A percentile compares a stretch with the other conserved stretches of the same genome.
Evolutionary conservation across 1,140 invertebrate species (phyloP).

Genomic region (Mylabris phalerata): DNA sequence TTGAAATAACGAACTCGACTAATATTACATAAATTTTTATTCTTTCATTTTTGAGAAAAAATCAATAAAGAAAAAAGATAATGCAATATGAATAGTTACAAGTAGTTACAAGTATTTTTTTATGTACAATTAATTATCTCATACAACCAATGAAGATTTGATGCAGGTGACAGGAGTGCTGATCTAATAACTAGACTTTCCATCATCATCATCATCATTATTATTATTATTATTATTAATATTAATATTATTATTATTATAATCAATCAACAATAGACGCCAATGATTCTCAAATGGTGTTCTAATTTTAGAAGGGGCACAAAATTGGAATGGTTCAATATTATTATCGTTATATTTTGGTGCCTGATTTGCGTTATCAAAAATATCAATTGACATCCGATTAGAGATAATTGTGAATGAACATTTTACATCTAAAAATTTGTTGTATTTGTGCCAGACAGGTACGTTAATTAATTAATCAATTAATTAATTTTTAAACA

Average conservation of each 20-base stretch:
- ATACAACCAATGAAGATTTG: slow-evolving; percentile 28
- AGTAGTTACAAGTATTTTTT: slow-evolving; percentile 10
- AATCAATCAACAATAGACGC: neutral
- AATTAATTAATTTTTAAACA: too few species aligned
- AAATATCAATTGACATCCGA: neutral
- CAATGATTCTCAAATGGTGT: slow-evolving; percentile 3
- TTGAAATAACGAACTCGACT: neutral
- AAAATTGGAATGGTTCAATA: slow-evolving; percentile 13
- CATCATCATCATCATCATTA: too few species aligned
- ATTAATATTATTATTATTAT: too few species aligned
- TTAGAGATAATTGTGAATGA: neutral
- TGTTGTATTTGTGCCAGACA: slow-evolving; percentile 15
- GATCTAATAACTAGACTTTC: slow-evolving; percentile 19
- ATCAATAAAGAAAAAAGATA: slow-evolving; percentile 19
- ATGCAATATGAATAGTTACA: slow-evolving; percentile 34
- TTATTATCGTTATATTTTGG: neutral
- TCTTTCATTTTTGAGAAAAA: slow-evolving; percentile 10
- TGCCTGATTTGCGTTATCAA: neutral
- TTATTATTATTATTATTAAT: neutral
- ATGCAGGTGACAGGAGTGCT: slow-evolving; percentile 30
- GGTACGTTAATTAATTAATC: neutral
- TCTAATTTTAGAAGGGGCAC: neutral
- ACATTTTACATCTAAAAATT: too few species aligned
- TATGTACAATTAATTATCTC: slow-evolving; percentile 30
- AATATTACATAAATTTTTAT: slow-evolving; percentile 15